Evolutionary conservation across 2,797 vertebrate species (phyloP).

Genomic region (Otolemur crassicaudatus): DNA sequence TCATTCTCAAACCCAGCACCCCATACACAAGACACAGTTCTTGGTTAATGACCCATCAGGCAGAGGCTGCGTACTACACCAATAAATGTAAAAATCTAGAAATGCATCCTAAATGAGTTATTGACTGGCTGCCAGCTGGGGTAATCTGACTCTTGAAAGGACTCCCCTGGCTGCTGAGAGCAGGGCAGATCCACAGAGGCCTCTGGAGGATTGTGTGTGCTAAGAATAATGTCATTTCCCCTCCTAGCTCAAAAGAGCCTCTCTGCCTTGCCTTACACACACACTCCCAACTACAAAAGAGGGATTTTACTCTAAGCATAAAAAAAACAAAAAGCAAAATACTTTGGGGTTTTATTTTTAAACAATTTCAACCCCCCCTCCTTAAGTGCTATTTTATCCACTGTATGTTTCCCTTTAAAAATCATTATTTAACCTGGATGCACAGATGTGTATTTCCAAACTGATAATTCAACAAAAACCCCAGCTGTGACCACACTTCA

Average conservation of each 20-base stretch:
- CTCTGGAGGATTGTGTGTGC: neutral
- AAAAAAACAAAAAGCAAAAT: neutral
- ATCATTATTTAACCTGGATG: neutral
- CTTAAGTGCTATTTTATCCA: neutral
- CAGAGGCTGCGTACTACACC: neutral
- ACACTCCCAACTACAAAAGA: neutral
- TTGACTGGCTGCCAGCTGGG: neutral
- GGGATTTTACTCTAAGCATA: neutral
- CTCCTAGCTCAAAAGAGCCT: neutral
- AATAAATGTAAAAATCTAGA: neutral
- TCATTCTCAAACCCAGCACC: neutral
- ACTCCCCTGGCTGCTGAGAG: neutral
- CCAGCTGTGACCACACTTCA: neutral
- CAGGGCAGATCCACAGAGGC: neutral
- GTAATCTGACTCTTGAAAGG: neutral
- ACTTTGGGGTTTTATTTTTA: neutral
- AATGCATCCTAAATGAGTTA: neutral
- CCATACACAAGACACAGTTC: neutral
- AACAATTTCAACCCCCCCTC: neutral
- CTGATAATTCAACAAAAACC: neutral
- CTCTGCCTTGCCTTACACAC: neutral
- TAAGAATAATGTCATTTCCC: neutral
- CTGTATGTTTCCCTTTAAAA: neutral
- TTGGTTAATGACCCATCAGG: neutral
- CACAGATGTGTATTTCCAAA: neutral